Evolutionary conservation across 1,140 invertebrate species (phyloP).

Genomic region (Bombus terrestris): DNA sequence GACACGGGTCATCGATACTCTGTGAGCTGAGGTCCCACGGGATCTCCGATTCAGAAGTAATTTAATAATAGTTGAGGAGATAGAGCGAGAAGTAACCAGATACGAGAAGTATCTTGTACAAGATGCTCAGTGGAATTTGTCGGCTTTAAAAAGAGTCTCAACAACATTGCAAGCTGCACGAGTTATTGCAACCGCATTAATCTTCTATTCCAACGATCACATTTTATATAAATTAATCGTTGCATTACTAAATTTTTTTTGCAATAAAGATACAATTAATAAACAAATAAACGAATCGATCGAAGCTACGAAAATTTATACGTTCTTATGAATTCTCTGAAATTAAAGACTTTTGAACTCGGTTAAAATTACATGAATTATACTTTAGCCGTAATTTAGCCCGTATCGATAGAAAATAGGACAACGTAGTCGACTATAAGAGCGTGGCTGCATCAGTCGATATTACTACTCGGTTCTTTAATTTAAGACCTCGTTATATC

Average conservation of each 20-base stretch:
- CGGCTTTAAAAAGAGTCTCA: background rate
- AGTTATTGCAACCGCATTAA: background rate
- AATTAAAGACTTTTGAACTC: too few species aligned
- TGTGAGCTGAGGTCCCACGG: background rate
- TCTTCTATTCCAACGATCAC: too few species aligned
- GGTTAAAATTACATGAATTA: too few species aligned
- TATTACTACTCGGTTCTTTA: background rate
- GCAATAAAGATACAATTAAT: too few species aligned
- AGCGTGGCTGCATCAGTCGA: background rate
- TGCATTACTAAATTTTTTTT: too few species aligned
- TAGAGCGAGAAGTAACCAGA: background rate
- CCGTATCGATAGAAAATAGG: too few species aligned
- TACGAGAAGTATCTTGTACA: background rate
- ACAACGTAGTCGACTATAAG: too few species aligned
- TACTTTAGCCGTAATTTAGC: too few species aligned
- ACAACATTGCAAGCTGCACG: background rate
- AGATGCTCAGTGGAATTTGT: background rate
- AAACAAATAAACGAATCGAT: too few species aligned
- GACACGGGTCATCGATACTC: background rate
- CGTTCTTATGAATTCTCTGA: too few species aligned
- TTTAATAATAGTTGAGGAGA: slow-evolving; percentile 25
- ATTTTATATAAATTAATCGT: too few species aligned
- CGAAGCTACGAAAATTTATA: too few species aligned
- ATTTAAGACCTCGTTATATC: background rate
- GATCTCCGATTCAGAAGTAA: slow-evolving; percentile 19